Percentiles rank a stretch among this genome's conserved stretches.
Evolutionary conservation across 2,888 invertebrate genomes (phyloP).

Genomic region (Hypercompe scribonia): DNA sequence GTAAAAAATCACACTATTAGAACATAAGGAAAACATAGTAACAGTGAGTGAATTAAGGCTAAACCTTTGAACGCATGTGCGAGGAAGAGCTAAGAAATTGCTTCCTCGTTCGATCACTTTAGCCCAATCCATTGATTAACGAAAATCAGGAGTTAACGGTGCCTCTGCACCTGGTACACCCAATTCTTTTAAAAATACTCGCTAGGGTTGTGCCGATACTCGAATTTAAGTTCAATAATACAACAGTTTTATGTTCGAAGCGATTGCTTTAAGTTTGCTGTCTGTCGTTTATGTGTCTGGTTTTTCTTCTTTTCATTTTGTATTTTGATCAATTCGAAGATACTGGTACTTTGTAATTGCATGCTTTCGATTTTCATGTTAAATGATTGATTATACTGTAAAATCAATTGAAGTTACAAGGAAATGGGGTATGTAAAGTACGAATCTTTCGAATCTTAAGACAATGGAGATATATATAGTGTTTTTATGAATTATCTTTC

Average conservation of each 20-base stretch:
- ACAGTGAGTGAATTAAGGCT: constrained; percentile 40
- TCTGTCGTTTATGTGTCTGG: not conserved
- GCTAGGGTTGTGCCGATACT: constrained; percentile 40
- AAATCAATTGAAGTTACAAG: too few relatives aligned
- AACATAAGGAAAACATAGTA: constrained; percentile 42
- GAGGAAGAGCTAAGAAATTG: constrained; percentile 76
- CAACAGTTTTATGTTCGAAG: not conserved
- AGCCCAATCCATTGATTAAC: constrained; percentile 75
- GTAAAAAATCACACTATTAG: constrained; percentile 43
- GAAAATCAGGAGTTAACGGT: constrained; percentile 73
- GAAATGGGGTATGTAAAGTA: too few relatives aligned
- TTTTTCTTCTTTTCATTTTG: not conserved
- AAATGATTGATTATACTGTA: not conserved
- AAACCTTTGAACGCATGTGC: constrained; percentile 52
- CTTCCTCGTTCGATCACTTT: constrained; percentile 62
- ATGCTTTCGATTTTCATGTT: not conserved
- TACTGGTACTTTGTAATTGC: not conserved
- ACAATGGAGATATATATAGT: too few relatives aligned
- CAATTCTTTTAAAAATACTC: constrained; percentile 65
- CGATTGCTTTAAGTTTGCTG: not conserved
- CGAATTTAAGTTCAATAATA: not conserved
- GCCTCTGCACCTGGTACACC: constrained; percentile 67
- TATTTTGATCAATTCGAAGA: not conserved
- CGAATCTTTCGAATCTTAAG: too few relatives aligned
- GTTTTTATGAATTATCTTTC: too few relatives aligned